Base-by-base conservation (phyloP, 1,140 invertebrate genomes). In the Thalassaphorura encarpata region DNA sequence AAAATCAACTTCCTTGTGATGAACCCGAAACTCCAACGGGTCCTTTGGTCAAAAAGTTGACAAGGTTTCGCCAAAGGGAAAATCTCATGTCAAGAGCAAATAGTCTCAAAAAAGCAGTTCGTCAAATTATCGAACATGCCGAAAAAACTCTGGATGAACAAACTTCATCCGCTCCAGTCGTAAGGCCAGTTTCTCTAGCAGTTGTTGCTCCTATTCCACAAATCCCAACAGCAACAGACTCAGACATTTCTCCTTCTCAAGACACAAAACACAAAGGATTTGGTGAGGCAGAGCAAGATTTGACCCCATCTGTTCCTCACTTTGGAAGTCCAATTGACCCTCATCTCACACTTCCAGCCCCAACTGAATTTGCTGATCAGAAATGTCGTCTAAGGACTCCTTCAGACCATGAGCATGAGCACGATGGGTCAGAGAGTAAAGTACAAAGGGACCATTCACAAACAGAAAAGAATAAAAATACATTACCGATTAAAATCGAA, bases 21-120 rank as follows among this genome's bases (percentile, higher is more conserved):
- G 50, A 40, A 33, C 48, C 1, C 23, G 26, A 13, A 29, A 51
- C 36, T 33, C 26, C 52, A n/a, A 18, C 19, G 18, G 11, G 54
- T 6, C 43, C 40, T 46, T 46, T 49, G 15, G 49, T 51, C 27
- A 51, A 52, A 47, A 57, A 58, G 47, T 19, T 61, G 23, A 57
- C 36, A 48, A 58, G 58, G 28, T 64, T 64, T 29, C 62, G 56
- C 5, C 68, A 72, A 54, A 66, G 71, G 54, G 77, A 78, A 60
- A 71, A 75, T 23, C 65, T 79, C 5, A 78, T 80, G 76, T 77
- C 73, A 18, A 62, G 78, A 53, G 78, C 77, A 78, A 79, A 93
- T 69, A 94, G 89, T 73, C 78, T 95, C 56, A 92, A 93, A 67
- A 83, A 85, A 65, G 89, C 89, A 45, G 80, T 94, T 28, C 77